These are phyloP conservation scores for Drosophila simulans DNA, from an alignment of 1,140 invertebrate species.

Conservation along the genomic window DNA sequence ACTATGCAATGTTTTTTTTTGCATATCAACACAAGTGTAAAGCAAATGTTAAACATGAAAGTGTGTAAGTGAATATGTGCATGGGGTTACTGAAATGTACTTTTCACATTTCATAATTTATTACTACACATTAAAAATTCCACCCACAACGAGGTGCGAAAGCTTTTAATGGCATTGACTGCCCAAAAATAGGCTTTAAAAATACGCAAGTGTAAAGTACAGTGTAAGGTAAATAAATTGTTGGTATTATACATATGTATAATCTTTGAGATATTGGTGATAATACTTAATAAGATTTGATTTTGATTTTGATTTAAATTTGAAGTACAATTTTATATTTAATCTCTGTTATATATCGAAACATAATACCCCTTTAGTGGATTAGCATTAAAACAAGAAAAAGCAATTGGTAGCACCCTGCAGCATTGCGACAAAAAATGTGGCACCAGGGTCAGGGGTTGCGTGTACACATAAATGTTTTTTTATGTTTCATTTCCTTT, in stretches of 20 bases:
- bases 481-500: not conserved
- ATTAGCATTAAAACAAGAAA: conserved; percentile 24
- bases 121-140: not conserved
- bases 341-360: no score
- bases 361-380: not conserved
- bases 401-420: conserved; percentile 58
- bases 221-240: not conserved
- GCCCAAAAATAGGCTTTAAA: conserved; percentile 24
- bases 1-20: conserved; percentile 23
- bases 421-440: conserved; percentile 59
- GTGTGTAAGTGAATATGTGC: not conserved
- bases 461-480: conserved; percentile 26
- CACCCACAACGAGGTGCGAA: not conserved
- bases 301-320: not conserved
- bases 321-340: not conserved
- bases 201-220: not conserved
- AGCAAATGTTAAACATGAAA: conserved; percentile 9
- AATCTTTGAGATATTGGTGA: no score
- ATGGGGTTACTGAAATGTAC: not conserved
- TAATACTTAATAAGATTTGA: not conserved
- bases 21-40: conserved; percentile 9
- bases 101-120: conserved; percentile 6
- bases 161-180: conserved; percentile 23
- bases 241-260: no score
- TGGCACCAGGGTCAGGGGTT: conserved; percentile 16